Conservation (phyloP, 1,140 invertebrate species). For the Mya arenaria region DNA sequence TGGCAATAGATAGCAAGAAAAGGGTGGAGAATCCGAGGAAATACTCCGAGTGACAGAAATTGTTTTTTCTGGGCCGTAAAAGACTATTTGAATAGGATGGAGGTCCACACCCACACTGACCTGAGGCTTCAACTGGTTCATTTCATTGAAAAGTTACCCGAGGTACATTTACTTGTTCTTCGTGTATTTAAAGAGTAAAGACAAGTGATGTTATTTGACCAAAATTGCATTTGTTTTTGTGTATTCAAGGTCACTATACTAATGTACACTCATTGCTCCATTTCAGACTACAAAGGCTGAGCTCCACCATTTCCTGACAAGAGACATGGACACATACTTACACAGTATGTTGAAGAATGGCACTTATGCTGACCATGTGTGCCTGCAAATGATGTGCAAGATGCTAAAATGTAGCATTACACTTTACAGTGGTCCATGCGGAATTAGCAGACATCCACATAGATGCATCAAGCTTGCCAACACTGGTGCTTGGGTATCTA, state of each 20-base stretch:
- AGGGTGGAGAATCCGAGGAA: conserved; percentile 1
- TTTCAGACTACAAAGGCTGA: conserved; percentile 22
- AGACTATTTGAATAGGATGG: neutral
- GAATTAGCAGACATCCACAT: neutral
- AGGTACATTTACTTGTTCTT: neutral
- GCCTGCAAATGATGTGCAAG: conserved; percentile 13
- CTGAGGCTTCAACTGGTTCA: neutral
- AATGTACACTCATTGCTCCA: neutral
- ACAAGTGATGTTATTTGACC: too few species aligned
- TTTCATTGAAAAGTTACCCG: conserved; percentile 2
- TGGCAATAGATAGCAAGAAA: neutral
- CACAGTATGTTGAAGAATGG: conserved; percentile 1
- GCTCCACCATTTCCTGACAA: neutral
- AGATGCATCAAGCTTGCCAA: neutral
- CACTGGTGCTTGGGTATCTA: conserved; percentile 17
- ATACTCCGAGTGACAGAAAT: conserved; percentile 22
- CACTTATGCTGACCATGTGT: conserved; percentile 37
- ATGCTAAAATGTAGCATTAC: neutral
- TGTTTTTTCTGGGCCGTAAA: conserved; percentile 25
- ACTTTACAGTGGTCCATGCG: neutral
- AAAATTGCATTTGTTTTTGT: too few species aligned
- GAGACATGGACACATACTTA: neutral
- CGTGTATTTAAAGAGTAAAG: too few species aligned
- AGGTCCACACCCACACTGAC: neutral
- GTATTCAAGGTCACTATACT: neutral